phyloP scores from a whole-genome alignment of 2,888 invertebrate species.

The Plebejus melissa region DNA sequence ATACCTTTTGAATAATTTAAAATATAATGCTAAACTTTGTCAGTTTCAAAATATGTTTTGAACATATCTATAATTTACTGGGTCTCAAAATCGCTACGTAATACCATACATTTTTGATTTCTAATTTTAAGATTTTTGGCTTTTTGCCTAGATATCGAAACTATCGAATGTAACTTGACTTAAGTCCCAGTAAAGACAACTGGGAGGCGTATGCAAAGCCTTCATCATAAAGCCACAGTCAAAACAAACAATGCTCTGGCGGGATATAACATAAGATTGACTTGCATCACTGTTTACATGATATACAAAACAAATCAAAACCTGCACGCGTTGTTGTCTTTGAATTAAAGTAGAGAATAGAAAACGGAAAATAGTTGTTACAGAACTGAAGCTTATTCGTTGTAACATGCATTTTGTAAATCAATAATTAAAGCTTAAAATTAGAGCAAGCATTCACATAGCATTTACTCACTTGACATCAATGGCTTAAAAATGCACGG shows the following conservation, averaged over 20 bases:
- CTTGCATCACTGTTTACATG: neutral
- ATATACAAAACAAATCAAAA: conserved; percentile 4
- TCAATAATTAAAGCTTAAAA: too few relatives aligned
- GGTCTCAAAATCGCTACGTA: too few relatives aligned
- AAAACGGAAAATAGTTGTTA: neutral
- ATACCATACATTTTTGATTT: too few relatives aligned
- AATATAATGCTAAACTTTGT: neutral
- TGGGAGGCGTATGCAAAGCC: neutral
- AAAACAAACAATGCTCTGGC: conserved; percentile 1
- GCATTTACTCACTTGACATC: neutral
- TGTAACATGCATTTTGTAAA: too few relatives aligned
- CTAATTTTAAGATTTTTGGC: too few relatives aligned
- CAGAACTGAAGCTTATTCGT: neutral
- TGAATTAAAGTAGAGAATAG: neutral
- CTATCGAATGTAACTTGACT: too few relatives aligned
- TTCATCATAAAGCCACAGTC: conserved; percentile 7
- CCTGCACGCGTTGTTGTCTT: neutral
- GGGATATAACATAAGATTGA: neutral
- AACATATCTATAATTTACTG: too few relatives aligned
- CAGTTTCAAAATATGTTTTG: too few relatives aligned
- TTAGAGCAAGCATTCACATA: neutral
- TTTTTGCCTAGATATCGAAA: too few relatives aligned
- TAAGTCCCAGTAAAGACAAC: neutral
- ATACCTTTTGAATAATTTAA: neutral
- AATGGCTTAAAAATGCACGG: neutral